These are phyloP conservation scores for Mechanitis mazaeus DNA, from an alignment of 2,888 invertebrate species.

Conservation along the genomic window DNA sequence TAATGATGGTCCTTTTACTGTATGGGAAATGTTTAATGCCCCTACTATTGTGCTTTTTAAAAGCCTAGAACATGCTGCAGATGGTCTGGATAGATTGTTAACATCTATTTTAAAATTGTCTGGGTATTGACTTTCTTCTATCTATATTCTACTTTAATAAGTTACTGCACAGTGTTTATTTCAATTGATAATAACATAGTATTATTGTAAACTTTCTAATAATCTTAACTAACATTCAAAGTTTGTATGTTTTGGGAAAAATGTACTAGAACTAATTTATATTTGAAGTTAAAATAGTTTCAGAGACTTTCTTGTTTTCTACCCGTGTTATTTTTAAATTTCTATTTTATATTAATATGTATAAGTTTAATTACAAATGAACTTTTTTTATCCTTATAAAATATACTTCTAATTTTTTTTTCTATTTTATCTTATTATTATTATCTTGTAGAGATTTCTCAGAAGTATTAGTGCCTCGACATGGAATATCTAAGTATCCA, in stretches of 20 bases:
- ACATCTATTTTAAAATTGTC: conserved; percentile 77
- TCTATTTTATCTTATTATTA: conserved; percentile 4
- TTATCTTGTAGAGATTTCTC: conserved; percentile 64
- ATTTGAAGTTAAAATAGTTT: too few relatives aligned
- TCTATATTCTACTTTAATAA: not conserved
- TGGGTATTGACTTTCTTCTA: conserved; percentile 44
- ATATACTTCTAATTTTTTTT: not conserved
- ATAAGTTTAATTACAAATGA: too few relatives aligned
- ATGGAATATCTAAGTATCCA: conserved; percentile 59
- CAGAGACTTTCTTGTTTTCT: too few relatives aligned
- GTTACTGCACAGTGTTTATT: too few relatives aligned
- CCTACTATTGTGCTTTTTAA: conserved; percentile 77
- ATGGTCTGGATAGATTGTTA: conserved; percentile 74
- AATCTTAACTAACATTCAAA: too few relatives aligned
- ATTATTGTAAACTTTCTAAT: too few relatives aligned
- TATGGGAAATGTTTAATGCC: conserved; percentile 80
- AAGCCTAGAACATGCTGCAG: conserved; percentile 74
- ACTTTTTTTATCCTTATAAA: too few relatives aligned
- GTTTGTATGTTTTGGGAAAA: too few relatives aligned
- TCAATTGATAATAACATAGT: too few relatives aligned
- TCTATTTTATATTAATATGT: too few relatives aligned
- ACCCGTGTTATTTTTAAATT: too few relatives aligned
- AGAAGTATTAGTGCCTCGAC: conserved; percentile 72
- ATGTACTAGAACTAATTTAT: too few relatives aligned
- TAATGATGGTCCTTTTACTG: conserved; percentile 65